Conservation (phyloP, 2,113 vertebrate genomes). For the Pluvialis apricaria region DNA sequence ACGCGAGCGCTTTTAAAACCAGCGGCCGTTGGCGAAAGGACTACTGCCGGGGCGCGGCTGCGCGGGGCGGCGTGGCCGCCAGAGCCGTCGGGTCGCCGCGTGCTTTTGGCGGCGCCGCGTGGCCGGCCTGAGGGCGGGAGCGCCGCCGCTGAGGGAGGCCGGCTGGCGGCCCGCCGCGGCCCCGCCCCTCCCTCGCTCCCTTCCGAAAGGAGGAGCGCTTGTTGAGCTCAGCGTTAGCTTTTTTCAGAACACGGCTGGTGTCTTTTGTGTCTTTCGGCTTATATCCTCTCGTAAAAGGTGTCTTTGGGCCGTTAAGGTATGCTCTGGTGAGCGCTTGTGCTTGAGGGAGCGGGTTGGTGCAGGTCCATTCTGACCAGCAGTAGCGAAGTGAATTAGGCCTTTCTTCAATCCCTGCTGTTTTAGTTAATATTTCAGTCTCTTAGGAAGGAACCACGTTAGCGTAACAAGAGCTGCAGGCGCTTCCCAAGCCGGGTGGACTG, state of each 20-base stretch:
- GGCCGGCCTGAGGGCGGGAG: rapidly evolving
- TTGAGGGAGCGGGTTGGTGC: rapidly evolving
- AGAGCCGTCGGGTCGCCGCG: rapidly evolving
- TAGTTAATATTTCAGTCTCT: not conserved
- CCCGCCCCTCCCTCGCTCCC: rapidly evolving
- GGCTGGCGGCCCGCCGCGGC: rapidly evolving
- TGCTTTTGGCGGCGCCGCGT: not conserved
- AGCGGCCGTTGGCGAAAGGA: rapidly evolving
- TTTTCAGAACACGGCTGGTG: rapidly evolving
- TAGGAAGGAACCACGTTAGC: rapidly evolving
- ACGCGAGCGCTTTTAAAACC: not conserved
- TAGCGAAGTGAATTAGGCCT: rapidly evolving
- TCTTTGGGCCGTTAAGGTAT: rapidly evolving
- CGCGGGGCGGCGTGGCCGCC: rapidly evolving
- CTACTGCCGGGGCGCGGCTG: rapidly evolving
- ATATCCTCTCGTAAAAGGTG: rapidly evolving
- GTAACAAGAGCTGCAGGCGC: rapidly evolving
- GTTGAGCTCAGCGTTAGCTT: rapidly evolving
- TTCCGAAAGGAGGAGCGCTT: rapidly evolving
- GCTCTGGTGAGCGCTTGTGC: rapidly evolving
- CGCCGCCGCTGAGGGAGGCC: rapidly evolving
- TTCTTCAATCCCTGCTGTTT: rapidly evolving
- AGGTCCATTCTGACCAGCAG: rapidly evolving
- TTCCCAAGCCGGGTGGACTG: not conserved
- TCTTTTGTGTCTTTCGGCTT: rapidly evolving